Evolutionary conservation across 2,888 invertebrate genomes (phyloP).

Genomic region (Mystacides longicornis): DNA sequence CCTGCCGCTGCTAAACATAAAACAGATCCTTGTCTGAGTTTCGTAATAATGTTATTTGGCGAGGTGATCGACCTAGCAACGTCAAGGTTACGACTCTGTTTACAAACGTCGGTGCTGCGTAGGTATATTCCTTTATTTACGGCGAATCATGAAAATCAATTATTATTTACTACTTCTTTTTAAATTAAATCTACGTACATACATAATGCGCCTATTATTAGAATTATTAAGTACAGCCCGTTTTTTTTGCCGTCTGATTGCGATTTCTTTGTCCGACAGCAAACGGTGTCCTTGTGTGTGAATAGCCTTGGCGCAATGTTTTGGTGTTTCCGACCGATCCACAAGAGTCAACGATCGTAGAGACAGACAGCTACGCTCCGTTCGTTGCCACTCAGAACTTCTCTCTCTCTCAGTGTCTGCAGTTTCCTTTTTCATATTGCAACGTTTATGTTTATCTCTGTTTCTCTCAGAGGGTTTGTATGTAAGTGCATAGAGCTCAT

Average conservation of each 20-base stretch:
- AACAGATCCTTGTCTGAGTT: slow-evolving; percentile 1
- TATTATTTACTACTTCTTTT: not conserved
- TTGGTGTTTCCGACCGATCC: slow-evolving; percentile 8
- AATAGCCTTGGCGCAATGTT: slow-evolving; percentile 2
- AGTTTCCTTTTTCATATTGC: not conserved
- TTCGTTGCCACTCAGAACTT: slow-evolving; percentile 11
- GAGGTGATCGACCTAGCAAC: not conserved
- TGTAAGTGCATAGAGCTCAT: too few relatives aligned
- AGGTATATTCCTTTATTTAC: too few relatives aligned
- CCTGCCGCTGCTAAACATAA: not conserved
- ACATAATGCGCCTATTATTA: not conserved
- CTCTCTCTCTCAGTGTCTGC: not conserved
- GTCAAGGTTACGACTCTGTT: slow-evolving; percentile 1
- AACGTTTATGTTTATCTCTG: not conserved
- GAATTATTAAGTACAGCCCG: too few relatives aligned
- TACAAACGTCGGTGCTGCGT: not conserved
- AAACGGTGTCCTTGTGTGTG: not conserved
- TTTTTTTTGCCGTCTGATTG: not conserved
- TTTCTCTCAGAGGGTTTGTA: not conserved
- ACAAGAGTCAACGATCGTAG: slow-evolving; percentile 11
- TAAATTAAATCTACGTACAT: not conserved
- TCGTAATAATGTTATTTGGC: not conserved
- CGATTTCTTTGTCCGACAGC: too few relatives aligned
- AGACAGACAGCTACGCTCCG: slow-evolving; percentile 11
- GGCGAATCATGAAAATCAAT: not conserved